A percentile compares a stretch with the other conserved stretches of the same genome.
Conservation (phyloP, 2,797 vertebrate genomes). For the Spatula versicolor region DNA sequence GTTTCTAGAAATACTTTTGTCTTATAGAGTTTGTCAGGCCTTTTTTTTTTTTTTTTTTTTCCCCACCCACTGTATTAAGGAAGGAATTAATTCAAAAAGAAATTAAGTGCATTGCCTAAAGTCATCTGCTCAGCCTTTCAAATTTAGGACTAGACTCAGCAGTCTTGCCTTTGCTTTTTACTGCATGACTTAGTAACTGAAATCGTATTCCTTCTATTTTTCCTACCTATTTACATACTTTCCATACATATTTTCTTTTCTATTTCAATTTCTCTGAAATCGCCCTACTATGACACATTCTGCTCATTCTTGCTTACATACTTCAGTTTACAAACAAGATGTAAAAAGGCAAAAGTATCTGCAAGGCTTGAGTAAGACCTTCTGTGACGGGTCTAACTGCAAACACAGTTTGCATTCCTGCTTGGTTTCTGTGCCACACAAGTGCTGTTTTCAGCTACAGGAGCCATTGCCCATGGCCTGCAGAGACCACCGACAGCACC, state of each 20-base stretch:
- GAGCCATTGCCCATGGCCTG: rapidly evolving
- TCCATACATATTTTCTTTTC: neutral
- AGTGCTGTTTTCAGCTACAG: neutral
- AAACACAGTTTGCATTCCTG: neutral
- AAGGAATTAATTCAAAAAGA: neutral
- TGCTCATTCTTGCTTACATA: neutral
- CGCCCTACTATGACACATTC: neutral
- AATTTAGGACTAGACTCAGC: neutral
- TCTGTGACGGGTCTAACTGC: neutral
- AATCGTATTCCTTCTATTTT: neutral
- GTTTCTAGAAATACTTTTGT: neutral
- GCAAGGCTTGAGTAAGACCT: neutral
- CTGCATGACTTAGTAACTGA: neutral
- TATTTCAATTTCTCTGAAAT: neutral
- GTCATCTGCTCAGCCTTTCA: neutral
- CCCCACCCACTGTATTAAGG: neutral
- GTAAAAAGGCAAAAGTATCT: neutral
- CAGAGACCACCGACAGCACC: rapidly evolving
- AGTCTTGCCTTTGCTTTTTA: neutral
- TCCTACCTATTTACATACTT: neutral
- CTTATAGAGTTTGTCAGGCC: neutral
- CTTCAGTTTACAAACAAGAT: neutral
- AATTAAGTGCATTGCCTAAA: neutral
- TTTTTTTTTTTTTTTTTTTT: neutral
- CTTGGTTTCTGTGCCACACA: neutral